These are phyloP conservation scores for Morelia viridis DNA, from an alignment of 2,797 vertebrate species.

Conservation along the genomic window DNA sequence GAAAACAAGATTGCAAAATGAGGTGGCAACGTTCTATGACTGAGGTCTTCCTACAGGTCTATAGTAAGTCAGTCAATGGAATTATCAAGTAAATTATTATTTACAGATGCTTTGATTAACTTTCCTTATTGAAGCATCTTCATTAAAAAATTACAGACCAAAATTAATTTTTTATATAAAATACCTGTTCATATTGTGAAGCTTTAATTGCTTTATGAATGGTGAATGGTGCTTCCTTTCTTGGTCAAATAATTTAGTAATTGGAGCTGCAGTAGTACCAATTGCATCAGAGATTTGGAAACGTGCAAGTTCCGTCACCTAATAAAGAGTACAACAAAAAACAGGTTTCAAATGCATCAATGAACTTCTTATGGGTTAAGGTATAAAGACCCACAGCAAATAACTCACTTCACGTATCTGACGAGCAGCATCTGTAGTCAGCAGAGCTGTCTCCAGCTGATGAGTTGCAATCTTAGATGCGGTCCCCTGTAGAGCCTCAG, in stretches of 20 bases:
- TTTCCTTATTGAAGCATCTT: not conserved
- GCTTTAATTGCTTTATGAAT: conserved; percentile 69
- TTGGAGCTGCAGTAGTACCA: conserved; percentile 66
- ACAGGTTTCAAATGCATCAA: not conserved
- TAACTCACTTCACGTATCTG: conserved; percentile 85
- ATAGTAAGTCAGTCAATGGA: not conserved
- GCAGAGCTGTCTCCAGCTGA: conserved; percentile 79
- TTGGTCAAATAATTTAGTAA: conserved; percentile 70
- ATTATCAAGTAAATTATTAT: not conserved
- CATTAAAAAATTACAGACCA: not conserved
- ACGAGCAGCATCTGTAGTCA: conserved; percentile 78
- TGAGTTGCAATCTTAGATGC: conserved; percentile 83
- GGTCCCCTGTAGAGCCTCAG: conserved; percentile 79
- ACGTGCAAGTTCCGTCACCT: conserved; percentile 86
- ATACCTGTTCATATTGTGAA: conserved; percentile 80
- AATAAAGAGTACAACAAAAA: conserved; percentile 36
- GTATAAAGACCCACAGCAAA: conserved; percentile 4
- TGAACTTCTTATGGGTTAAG: not conserved
- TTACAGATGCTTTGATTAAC: not conserved
- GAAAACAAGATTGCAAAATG: not conserved
- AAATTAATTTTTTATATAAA: conserved; percentile 20
- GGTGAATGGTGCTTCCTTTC: conserved; percentile 70
- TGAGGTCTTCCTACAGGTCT: not conserved
- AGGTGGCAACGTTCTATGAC: not conserved
- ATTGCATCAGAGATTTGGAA: conserved; percentile 76